Evolutionary conservation across 2,888 invertebrate species (phyloP).

Genomic region (Spodoptera picta): DNA sequence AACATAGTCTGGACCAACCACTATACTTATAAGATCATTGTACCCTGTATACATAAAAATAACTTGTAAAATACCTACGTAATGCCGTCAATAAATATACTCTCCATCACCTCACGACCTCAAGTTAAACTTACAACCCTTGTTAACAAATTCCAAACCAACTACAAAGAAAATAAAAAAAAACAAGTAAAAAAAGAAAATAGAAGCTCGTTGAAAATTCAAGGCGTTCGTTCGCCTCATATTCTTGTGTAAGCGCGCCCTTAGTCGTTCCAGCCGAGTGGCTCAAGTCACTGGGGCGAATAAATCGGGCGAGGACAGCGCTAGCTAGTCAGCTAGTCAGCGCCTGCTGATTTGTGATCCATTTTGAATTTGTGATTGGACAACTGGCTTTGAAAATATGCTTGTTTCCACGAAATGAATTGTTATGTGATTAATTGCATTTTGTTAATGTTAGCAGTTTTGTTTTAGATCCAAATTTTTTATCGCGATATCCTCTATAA

Average conservation of each 20-base stretch:
- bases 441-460: neutral
- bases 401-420: neutral
- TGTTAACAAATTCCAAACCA: neutral
- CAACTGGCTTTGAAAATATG: neutral
- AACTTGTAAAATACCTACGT: no score
- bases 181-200: slow-evolving; percentile 18
- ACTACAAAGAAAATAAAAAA: neutral
- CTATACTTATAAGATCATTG: no score
- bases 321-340: slow-evolving; percentile 31
- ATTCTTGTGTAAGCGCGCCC: slow-evolving; percentile 29
- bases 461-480: no score
- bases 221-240: slow-evolving; percentile 7
- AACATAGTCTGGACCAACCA: no score
- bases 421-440: neutral
- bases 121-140: no score
- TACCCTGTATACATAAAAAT: no score
- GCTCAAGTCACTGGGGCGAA: slow-evolving; percentile 26
- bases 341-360: slow-evolving; percentile 33
- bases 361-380: slow-evolving; percentile 12
- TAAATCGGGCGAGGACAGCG: slow-evolving; percentile 41
- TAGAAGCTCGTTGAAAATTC: neutral
- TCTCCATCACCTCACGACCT: no score
- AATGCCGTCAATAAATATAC: no score
- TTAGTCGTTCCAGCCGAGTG: slow-evolving; percentile 34
- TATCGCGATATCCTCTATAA: no score